phyloP scores from a whole-genome alignment of 2,888 invertebrate species.

The Pherbina coryleti region DNA sequence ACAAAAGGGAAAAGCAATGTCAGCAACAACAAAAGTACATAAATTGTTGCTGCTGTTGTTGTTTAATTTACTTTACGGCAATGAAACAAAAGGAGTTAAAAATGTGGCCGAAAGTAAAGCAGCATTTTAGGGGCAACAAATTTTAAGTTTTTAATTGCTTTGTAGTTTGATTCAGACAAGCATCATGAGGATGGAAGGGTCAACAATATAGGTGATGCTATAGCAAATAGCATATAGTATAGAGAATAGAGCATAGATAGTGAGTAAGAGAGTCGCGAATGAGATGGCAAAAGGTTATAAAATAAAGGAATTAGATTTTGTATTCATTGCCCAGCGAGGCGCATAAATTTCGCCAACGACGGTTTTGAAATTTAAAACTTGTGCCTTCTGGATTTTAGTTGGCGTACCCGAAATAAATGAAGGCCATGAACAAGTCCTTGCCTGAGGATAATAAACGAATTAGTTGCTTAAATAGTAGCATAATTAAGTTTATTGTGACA shows the following conservation, averaged over 20 bases:
- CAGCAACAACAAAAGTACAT: not conserved
- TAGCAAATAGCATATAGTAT: no score
- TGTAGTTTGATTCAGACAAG: not conserved
- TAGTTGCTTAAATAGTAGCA: no score
- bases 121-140: conserved; percentile 13
- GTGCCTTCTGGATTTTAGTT: no score
- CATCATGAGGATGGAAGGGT: not conserved
- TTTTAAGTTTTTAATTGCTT: conserved; percentile 27
- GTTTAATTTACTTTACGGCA: conserved; percentile 16
- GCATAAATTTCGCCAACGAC: conserved; percentile 12
- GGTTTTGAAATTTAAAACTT: not conserved
- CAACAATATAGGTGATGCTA: not conserved
- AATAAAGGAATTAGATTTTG: conserved; percentile 14
- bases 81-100: conserved; percentile 1
- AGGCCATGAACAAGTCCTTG: no score
- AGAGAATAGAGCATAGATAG: not conserved
- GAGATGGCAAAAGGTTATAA: not conserved
- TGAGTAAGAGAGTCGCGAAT: not conserved
- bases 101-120: not conserved
- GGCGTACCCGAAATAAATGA: no score
- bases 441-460: no score
- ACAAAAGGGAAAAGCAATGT: not conserved
- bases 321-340: not conserved
- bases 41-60: not conserved
- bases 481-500: no score